Evolutionary conservation across 2,888 invertebrate species (phyloP), one percentile per base, ranked within the genome.

Genomic region (Latrodectus hesperus): DNA sequence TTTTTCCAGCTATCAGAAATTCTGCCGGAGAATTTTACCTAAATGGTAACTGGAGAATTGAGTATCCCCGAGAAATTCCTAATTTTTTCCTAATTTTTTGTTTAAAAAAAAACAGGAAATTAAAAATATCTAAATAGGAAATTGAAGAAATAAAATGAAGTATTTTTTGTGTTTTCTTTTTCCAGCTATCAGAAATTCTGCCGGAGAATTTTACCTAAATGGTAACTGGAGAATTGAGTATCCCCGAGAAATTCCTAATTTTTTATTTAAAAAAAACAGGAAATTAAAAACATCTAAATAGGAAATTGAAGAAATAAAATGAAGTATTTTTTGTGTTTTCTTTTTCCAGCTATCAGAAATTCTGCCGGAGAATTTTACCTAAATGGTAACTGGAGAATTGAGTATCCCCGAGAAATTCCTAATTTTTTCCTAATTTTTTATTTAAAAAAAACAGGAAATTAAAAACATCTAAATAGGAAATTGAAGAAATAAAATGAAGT

Each of bases 201-300:
- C 95, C 74, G 96, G 96, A 6, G 94, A 96, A 90, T 99, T 96
- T 92, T 97, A 97, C 92, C 93, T 99, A 76, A 99, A 99, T 92
- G 99, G 99, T 0, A 95, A 98, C 92, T 98, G 97, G 95, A 95
- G 96, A 91, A 97, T 99, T 91, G 97, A 98, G 93, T 96, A 96
- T 92, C 97, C 98, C 0, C 94, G 96, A 79, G 95, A 95, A 60
- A 93, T 96, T 91, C 93, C n/a, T n/a, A n/a, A n/a, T n/a, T n/a
- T n/a, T n/a, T n/a, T 16, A 14, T 1, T 5, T 9, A 70, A 70
- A 70, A 22, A 22, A 22, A 22, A 22, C 1, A 22, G 22, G 22
- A 22, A 22, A 22, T 22, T 22, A 22, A 22, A 22, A 22, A 22
- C 22, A 22, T 22, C 22, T 22, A 22, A 22, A 22, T 22, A 22